These are phyloP conservation scores for Cairina moschata DNA, from an alignment of 2,113 vertebrate species.

Conservation along the genomic window DNA sequence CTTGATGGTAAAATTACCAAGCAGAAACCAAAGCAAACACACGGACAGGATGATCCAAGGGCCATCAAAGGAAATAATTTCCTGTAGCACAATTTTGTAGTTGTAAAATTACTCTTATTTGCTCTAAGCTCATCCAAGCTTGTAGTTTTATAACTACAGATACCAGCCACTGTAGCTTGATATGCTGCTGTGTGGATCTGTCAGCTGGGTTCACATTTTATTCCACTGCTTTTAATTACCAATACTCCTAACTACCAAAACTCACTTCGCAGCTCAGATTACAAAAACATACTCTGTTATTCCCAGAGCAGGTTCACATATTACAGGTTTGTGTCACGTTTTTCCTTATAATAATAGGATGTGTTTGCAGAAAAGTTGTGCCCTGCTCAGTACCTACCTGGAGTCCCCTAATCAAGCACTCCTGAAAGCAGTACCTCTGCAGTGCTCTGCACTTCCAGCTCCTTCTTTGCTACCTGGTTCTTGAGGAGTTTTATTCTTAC, in stretches of 20 bases:
- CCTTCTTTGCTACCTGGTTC: background rate
- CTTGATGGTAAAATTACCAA: background rate
- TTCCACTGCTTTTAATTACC: background rate
- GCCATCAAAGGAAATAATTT: background rate
- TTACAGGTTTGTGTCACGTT: background rate
- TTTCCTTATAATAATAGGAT: background rate
- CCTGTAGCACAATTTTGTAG: background rate
- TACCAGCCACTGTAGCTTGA: fast-evolving
- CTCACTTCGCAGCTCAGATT: background rate
- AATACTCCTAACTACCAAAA: background rate
- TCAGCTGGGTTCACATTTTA: background rate
- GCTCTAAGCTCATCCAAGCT: background rate
- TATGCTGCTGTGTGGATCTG: background rate
- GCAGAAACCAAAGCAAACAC: background rate
- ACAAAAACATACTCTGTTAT: background rate
- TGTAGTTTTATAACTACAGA: background rate
- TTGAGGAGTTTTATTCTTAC: background rate
- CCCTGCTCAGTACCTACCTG: background rate
- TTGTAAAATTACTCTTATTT: conserved; percentile 28
- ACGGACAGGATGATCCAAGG: background rate
- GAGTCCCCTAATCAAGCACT: background rate
- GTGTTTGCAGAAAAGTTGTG: background rate
- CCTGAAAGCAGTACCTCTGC: background rate
- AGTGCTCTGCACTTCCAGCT: background rate
- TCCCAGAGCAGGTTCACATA: background rate